These are phyloP conservation scores for Petromus typicus DNA, from an alignment of 2,113 vertebrate species.

Conservation along the genomic window DNA sequence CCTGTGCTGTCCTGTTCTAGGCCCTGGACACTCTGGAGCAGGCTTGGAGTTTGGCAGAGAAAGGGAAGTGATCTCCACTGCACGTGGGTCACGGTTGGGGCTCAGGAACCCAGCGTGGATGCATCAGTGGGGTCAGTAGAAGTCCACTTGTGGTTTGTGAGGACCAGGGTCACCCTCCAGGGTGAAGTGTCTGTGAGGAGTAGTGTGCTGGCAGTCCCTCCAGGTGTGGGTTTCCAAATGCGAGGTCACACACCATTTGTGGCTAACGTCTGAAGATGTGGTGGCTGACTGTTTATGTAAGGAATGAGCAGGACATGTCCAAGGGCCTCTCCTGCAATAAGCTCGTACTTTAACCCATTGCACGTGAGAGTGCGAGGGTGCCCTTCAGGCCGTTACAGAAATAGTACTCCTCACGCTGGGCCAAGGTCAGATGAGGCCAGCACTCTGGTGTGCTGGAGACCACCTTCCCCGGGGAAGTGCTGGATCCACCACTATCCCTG, in stretches of 20 bases:
- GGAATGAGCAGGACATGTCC: neutral
- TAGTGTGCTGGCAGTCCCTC: neutral
- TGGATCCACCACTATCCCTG: neutral
- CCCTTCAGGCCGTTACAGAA: neutral
- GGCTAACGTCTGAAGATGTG: neutral
- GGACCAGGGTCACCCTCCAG: neutral
- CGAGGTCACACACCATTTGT: neutral
- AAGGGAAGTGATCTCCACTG: neutral
- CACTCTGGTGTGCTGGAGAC: neutral
- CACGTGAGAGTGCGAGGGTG: neutral
- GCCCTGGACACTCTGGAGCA: neutral
- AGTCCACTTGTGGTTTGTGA: accelerated
- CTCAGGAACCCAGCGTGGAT: neutral
- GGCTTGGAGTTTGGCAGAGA: neutral
- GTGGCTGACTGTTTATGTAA: neutral
- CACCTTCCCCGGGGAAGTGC: neutral
- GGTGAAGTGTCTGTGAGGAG: neutral
- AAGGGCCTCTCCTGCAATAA: neutral
- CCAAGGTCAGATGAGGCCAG: neutral
- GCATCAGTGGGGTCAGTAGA: neutral
- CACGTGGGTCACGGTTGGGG: neutral
- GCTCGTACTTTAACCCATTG: neutral
- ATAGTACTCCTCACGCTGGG: neutral
- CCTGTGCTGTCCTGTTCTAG: neutral
- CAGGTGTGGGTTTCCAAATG: neutral